These are phyloP conservation scores for Solenopsis fugax DNA, from an alignment of 1,140 invertebrate genomes.

Conservation along the genomic window DNA sequence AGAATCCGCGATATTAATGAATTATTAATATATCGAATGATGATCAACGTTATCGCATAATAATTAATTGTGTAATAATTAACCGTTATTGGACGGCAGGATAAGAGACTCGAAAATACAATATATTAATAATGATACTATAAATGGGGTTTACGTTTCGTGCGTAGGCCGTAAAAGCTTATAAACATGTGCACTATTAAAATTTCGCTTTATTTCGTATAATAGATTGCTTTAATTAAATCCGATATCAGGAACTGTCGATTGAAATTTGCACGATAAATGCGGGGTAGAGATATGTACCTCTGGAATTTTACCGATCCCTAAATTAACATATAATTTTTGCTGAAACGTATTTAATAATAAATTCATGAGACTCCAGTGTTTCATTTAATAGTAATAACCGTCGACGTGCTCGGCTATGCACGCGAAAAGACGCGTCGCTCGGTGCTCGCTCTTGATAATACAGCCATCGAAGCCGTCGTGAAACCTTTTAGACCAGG, in stretches of 20 bases:
- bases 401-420: background rate
- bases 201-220: slow-evolving; percentile 37
- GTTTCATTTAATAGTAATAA: slow-evolving; percentile 3
- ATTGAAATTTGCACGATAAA: slow-evolving; percentile 36
- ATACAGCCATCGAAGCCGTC: slow-evolving; percentile 60
- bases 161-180: slow-evolving; percentile 10
- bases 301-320: slow-evolving; percentile 10
- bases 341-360: background rate
- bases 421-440: slow-evolving; percentile 25
- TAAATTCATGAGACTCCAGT: slow-evolving; percentile 18
- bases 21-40: slow-evolving; percentile 17
- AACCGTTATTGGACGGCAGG: slow-evolving; percentile 14
- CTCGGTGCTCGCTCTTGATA: slow-evolving; percentile 24
- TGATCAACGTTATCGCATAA: slow-evolving; percentile 19
- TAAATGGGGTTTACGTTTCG: slow-evolving; percentile 19
- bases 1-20: slow-evolving; percentile 15
- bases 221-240: slow-evolving; percentile 51
- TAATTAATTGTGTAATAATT: slow-evolving; percentile 58
- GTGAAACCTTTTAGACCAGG: slow-evolving; percentile 63
- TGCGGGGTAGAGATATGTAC: background rate
- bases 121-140: slow-evolving; percentile 29
- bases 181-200: slow-evolving; percentile 48
- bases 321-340: slow-evolving; percentile 28
- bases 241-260: background rate
- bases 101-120: slow-evolving; percentile 40